These are phyloP conservation scores for Mactromeris polynyma DNA, from an alignment of 2,888 invertebrate species.

Conservation along the genomic window DNA sequence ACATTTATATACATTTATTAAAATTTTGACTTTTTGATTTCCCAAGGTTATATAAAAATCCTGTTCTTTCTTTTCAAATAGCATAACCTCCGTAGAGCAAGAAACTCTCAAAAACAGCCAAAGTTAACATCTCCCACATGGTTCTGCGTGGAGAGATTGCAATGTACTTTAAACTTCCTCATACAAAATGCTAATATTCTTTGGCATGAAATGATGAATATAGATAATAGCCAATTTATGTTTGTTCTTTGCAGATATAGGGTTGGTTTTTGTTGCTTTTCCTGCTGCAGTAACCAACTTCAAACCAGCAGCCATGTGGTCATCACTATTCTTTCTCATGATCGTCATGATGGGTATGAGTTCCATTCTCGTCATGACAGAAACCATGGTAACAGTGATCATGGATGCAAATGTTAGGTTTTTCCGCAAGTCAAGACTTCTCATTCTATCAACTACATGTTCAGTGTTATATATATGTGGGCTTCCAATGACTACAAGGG, in stretches of 20 bases:
- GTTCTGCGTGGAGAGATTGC: too few species aligned
- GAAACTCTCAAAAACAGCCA: too few species aligned
- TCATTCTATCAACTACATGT: constrained; percentile 91
- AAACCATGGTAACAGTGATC: constrained; percentile 78
- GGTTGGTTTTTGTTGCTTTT: constrained; percentile 82
- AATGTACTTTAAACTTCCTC: not conserved
- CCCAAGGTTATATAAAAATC: too few species aligned
- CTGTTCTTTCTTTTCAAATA: too few species aligned
- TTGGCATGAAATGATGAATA: not conserved
- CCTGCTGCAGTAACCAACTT: constrained; percentile 81
- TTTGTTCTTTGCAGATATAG: constrained; percentile 75
- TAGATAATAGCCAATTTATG: too few species aligned
- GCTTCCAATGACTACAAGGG: constrained; percentile 91
- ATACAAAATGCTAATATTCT: too few species aligned
- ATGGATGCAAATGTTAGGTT: constrained; percentile 75
- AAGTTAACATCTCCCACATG: too few species aligned
- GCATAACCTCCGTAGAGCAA: too few species aligned
- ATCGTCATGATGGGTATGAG: constrained; percentile 81
- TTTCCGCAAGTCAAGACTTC: constrained; percentile 69
- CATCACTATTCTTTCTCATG: constrained; percentile 83
- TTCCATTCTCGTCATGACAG: constrained; percentile 79
- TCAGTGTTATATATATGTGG: constrained; percentile 91
- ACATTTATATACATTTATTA: too few species aligned
- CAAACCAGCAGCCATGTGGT: constrained; percentile 81
- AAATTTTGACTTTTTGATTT: too few species aligned